phyloP scores from a whole-genome alignment of 2,888 invertebrate species.

The Apotomis capreana region DNA sequence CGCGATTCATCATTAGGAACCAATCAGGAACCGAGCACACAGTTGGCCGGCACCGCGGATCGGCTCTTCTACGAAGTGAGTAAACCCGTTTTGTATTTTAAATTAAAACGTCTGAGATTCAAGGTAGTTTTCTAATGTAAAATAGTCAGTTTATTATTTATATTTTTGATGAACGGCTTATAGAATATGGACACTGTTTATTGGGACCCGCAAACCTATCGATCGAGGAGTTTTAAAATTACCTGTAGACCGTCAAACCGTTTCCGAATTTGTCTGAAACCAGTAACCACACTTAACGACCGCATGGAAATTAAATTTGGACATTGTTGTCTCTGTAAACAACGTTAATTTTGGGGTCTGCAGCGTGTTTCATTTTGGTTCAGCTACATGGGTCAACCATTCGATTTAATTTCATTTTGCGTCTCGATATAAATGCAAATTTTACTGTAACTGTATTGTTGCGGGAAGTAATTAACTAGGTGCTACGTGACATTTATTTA shows the following conservation, averaged over 20 bases:
- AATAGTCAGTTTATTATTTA: too few species aligned
- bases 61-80: too few species aligned
- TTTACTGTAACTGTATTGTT: conserved; percentile 59
- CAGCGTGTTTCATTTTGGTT: conserved; percentile 55
- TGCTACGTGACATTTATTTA: conserved; percentile 29
- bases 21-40: too few species aligned
- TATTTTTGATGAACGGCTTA: background rate
- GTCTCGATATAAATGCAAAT: conserved; percentile 67
- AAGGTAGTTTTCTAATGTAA: too few species aligned
- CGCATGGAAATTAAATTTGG: conserved; percentile 60
- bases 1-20: too few species aligned
- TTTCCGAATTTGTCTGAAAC: conserved; percentile 19
- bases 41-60: too few species aligned
- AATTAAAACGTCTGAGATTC: too few species aligned
- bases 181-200: background rate
- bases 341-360: conserved; percentile 58
- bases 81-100: too few species aligned
- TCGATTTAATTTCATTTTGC: conserved; percentile 61
- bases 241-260: conserved; percentile 7
- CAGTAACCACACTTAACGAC: conserved; percentile 15
- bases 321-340: conserved; percentile 63
- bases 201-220: background rate
- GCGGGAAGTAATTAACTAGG: conserved; percentile 54
- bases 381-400: conserved; percentile 52
- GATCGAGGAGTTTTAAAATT: conserved; percentile 10